phyloP scores from a whole-genome alignment of 1,140 invertebrate genomes.

The Hermetia illucens region DNA sequence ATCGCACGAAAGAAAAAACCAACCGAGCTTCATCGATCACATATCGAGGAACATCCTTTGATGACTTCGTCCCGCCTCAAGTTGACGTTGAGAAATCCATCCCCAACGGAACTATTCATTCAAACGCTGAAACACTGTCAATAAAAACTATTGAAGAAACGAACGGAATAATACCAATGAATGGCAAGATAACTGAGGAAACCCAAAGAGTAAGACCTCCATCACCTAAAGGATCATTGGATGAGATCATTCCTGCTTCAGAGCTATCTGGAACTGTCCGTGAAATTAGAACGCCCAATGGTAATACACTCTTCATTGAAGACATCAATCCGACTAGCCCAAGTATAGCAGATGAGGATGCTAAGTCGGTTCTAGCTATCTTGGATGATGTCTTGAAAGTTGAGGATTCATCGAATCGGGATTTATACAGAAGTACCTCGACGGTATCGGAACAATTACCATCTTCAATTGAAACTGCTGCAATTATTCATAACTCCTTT shows the following conservation, averaged over 20 bases:
- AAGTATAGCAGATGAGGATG: conserved; percentile 12
- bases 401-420: conserved; percentile 17
- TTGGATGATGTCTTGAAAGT: conserved; percentile 24
- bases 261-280: conserved; percentile 19
- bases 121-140: too few species aligned
- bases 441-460: conserved; percentile 23
- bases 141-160: too few species aligned
- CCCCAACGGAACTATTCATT: too few species aligned
- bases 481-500: conserved; percentile 19
- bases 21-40: too few species aligned
- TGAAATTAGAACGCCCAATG: conserved; percentile 20
- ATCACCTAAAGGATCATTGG: conserved; percentile 11
- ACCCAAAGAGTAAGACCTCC: too few species aligned
- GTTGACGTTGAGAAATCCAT: too few species aligned
- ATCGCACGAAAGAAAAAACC: conserved; percentile 11
- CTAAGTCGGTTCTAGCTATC: conserved; percentile 23
- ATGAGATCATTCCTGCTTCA: conserved; percentile 21
- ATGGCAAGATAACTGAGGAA: too few species aligned
- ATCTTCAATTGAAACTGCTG: conserved; percentile 23
- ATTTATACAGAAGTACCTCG: conserved; percentile 15
- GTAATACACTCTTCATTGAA: conserved; percentile 23
- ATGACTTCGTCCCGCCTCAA: too few species aligned
- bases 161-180: too few species aligned
- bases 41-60: too few species aligned
- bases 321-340: conserved; percentile 8